Conservation (phyloP, 1,140 invertebrate genomes). For the Drosophila suzukii region DNA sequence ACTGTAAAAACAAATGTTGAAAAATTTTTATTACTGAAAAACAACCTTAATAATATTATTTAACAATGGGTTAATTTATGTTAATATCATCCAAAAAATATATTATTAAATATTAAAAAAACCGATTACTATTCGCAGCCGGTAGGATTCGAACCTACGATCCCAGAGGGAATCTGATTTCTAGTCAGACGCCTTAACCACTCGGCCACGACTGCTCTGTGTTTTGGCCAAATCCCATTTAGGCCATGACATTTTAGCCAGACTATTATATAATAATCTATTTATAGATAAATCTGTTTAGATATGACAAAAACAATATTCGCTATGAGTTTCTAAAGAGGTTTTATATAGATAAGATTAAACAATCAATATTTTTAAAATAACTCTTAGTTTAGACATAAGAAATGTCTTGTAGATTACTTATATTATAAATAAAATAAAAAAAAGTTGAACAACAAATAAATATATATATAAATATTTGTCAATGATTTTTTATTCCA, state of each 20-base stretch:
- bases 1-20: background rate
- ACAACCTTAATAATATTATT: background rate
- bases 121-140: conserved; percentile 86
- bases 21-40: too few relatives aligned
- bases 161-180: conserved; percentile 94
- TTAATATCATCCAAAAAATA: background rate
- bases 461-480: background rate
- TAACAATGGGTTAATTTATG: too few relatives aligned
- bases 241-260: background rate
- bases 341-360: background rate
- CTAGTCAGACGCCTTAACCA: conserved; percentile 94
- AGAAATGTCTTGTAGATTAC: background rate
- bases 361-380: background rate
- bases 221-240: conserved; percentile 41
- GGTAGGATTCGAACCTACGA: conserved; percentile 94
- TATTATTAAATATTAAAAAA: background rate
- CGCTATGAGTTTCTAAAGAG: background rate
- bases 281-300: background rate
- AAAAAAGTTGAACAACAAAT: background rate
- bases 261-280: background rate
- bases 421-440: background rate
- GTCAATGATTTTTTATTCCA: too few relatives aligned
- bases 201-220: conserved; percentile 91
- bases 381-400: too few relatives aligned
- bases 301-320: background rate